These are phyloP conservation scores for Heterocephalus glaber DNA, from an alignment of 2,113 vertebrate genomes.

Conservation along the genomic window DNA sequence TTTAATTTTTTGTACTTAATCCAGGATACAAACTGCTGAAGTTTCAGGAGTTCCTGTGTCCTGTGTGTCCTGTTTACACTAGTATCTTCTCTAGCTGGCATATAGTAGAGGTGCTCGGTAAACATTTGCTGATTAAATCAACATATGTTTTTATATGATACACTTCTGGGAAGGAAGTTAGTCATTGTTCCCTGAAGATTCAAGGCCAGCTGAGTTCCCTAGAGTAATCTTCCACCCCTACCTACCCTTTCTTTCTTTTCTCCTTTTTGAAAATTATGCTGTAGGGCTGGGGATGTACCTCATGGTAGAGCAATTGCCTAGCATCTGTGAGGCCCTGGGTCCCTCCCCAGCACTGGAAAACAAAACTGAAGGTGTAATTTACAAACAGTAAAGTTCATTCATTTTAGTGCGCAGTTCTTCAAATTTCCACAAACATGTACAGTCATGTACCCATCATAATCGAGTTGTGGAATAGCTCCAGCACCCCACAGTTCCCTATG, in stretches of 20 bases:
- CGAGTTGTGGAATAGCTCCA: neutral
- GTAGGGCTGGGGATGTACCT: neutral
- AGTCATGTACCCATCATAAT: neutral
- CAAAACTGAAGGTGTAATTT: neutral
- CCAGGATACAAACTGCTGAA: neutral
- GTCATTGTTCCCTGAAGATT: neutral
- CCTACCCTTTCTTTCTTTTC: neutral
- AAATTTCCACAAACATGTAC: slow-evolving; percentile 7
- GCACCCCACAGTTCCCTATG: too few species aligned
- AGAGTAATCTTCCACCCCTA: neutral
- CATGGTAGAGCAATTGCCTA: neutral
- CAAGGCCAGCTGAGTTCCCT: neutral
- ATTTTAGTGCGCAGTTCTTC: neutral
- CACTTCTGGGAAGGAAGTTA: neutral
- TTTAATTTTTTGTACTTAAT: neutral
- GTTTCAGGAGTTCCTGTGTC: neutral
- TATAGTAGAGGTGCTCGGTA: neutral
- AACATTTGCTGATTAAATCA: neutral
- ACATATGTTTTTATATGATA: neutral
- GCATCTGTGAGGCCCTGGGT: neutral
- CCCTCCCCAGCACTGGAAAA: neutral
- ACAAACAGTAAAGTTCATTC: neutral
- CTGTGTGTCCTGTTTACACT: neutral
- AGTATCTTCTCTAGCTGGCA: neutral
- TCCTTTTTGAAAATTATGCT: neutral